Conservation (phyloP, 2,888 invertebrate species). For the Teleiodes luculella region DNA sequence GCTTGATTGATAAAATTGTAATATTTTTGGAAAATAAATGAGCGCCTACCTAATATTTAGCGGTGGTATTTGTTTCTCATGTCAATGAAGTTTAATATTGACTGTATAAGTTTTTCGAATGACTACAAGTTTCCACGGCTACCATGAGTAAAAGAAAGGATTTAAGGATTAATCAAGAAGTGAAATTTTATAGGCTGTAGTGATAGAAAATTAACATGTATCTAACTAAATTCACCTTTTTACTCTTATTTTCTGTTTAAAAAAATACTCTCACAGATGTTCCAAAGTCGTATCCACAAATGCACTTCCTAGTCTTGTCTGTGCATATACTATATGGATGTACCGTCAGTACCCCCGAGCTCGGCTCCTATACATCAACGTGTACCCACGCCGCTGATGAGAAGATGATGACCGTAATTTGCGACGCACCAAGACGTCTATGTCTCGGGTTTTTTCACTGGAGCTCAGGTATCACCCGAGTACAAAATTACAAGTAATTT, state of each 20-base stretch:
- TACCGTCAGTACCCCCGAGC: constrained; percentile 47
- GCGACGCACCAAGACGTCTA: constrained; percentile 79
- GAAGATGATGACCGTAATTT: constrained; percentile 79
- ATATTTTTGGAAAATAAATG: too few species aligned
- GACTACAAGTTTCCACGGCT: too few species aligned
- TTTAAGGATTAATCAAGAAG: too few species aligned
- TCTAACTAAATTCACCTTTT: neutral
- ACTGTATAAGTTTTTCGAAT: too few species aligned
- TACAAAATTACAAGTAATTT: constrained; percentile 77
- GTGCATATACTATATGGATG: constrained; percentile 26
- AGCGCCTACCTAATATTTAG: too few species aligned
- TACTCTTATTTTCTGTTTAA: neutral
- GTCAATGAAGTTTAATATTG: too few species aligned
- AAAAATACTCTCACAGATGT: constrained; percentile 15
- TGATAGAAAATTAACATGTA: too few species aligned
- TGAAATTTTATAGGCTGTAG: too few species aligned
- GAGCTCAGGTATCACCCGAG: constrained; percentile 74
- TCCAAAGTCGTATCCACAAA: constrained; percentile 14
- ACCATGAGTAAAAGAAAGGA: too few species aligned
- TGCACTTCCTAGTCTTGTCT: neutral
- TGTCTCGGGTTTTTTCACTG: constrained; percentile 77
- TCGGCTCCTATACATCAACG: constrained; percentile 70
- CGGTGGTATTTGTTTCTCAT: too few species aligned
- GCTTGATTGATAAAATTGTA: neutral
- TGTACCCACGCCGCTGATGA: constrained; percentile 74